phyloP scores from a whole-genome alignment of 2,797 vertebrate genomes.

The Meda fulgida region DNA sequence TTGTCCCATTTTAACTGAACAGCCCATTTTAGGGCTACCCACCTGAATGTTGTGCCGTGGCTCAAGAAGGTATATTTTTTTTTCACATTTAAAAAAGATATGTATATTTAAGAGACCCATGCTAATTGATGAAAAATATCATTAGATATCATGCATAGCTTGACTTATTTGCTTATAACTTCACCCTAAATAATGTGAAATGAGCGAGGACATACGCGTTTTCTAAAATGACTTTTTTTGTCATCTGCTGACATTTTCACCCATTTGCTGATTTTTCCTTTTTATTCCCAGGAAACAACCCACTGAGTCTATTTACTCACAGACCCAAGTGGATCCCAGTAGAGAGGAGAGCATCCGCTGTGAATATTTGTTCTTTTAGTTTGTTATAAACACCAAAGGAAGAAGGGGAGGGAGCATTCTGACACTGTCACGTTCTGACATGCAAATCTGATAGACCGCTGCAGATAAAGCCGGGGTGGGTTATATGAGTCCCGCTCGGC shows the following conservation, averaged over 20 bases:
- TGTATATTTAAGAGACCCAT: too few species aligned
- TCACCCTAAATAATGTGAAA: not conserved
- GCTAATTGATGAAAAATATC: too few species aligned
- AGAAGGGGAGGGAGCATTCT: slow-evolving; percentile 6
- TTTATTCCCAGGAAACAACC: slow-evolving; percentile 5
- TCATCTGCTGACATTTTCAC: not conserved
- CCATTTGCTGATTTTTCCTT: not conserved
- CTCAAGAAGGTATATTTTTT: too few species aligned
- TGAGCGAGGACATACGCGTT: not conserved
- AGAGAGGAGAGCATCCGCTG: slow-evolving; percentile 22
- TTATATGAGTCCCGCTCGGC: slow-evolving; percentile 17
- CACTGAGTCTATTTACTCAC: slow-evolving; percentile 9
- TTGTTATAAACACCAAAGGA: slow-evolving; percentile 46
- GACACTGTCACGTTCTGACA: slow-evolving; percentile 51
- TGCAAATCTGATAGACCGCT: slow-evolving; percentile 34
- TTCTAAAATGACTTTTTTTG: not conserved
- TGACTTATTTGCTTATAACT: too few species aligned
- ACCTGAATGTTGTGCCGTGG: too few species aligned
- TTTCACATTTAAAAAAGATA: too few species aligned
- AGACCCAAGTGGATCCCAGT: slow-evolving; percentile 23
- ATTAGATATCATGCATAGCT: too few species aligned
- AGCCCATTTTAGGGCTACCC: too few species aligned
- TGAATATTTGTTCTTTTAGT: slow-evolving; percentile 16
- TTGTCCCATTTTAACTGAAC: too few species aligned
- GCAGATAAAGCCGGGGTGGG: slow-evolving; percentile 48